Conservation (phyloP, 2,888 invertebrate species). For the Phorcus lineatus region DNA sequence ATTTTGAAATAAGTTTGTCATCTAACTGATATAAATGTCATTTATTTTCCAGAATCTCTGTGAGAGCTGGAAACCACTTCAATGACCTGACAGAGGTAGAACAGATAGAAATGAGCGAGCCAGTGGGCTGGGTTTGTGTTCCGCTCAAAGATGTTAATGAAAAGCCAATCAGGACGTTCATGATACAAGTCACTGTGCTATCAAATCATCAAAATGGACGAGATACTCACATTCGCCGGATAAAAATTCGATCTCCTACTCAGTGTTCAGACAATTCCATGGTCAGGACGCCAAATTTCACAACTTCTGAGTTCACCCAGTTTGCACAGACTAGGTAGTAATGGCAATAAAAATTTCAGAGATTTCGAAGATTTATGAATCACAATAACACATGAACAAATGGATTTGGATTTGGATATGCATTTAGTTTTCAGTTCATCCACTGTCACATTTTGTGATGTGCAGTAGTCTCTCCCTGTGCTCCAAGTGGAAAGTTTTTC, state of each 20-base stretch:
- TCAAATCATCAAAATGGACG: constrained; percentile 99
- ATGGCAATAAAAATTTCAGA: background rate
- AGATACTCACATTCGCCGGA: constrained; percentile 98
- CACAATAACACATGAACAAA: no score
- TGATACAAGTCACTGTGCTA: constrained; percentile 78
- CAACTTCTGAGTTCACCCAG: constrained; percentile 70
- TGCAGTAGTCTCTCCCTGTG: no score
- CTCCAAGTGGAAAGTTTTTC: no score
- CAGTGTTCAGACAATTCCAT: constrained; percentile 66
- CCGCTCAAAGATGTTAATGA: constrained; percentile 89
- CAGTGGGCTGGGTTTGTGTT: constrained; percentile 96
- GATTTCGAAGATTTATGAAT: no score
- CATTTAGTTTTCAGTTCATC: no score
- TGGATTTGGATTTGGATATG: no score
- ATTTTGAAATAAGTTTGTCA: no score
- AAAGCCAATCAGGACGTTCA: constrained; percentile 93
- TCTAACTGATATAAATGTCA: no score
- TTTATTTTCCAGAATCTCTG: constrained; percentile 64
- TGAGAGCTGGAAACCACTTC: constrained; percentile 93
- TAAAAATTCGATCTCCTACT: constrained; percentile 93
- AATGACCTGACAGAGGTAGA: constrained; percentile 97
- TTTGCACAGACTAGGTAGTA: constrained; percentile 52
- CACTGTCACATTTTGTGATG: no score
- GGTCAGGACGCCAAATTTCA: constrained; percentile 82
- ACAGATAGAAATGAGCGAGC: constrained; percentile 93